phyloP scores from a whole-genome alignment of 23 tunicate genomes.

The Ciona savignyi region DNA sequence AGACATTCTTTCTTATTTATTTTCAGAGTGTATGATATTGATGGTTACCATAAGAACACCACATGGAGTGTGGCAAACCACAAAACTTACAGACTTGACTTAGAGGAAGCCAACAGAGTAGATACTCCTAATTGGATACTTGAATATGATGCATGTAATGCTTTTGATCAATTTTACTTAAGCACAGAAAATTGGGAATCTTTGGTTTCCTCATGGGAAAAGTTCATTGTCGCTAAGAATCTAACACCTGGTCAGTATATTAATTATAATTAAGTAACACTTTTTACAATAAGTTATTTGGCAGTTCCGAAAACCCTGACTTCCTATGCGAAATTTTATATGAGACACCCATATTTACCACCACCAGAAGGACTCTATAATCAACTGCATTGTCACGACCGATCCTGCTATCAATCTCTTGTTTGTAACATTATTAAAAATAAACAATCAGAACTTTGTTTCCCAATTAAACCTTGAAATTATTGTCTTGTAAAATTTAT shows the following conservation, averaged over 20 bases:
- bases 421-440: slow-evolving; percentile 4
- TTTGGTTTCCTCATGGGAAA: slow-evolving; percentile 17
- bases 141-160: slow-evolving; percentile 39
- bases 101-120: slow-evolving; percentile 12
- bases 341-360: no score
- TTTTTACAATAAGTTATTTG: no score
- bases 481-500: no score
- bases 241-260: no score
- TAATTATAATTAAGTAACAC: no score
- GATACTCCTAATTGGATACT: slow-evolving; percentile 24
- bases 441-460: neutral
- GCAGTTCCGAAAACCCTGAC: neutral
- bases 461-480: neutral
- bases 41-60: neutral
- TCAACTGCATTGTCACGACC: no score
- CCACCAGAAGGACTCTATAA: no score
- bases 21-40: slow-evolving; percentile 37
- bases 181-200: slow-evolving; percentile 15
- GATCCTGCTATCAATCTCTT: neutral
- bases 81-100: slow-evolving; percentile 31
- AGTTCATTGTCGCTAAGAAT: slow-evolving; percentile 2
- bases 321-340: neutral
- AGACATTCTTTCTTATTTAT: no score
- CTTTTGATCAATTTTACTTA: slow-evolving; percentile 9
- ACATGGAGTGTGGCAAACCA: slow-evolving; percentile 38